Percentiles rank a stretch among this genome's conserved stretches.
These are phyloP conservation scores for Geococcyx californianus DNA, from an alignment of 2,113 vertebrate genomes.

Conservation along the genomic window DNA sequence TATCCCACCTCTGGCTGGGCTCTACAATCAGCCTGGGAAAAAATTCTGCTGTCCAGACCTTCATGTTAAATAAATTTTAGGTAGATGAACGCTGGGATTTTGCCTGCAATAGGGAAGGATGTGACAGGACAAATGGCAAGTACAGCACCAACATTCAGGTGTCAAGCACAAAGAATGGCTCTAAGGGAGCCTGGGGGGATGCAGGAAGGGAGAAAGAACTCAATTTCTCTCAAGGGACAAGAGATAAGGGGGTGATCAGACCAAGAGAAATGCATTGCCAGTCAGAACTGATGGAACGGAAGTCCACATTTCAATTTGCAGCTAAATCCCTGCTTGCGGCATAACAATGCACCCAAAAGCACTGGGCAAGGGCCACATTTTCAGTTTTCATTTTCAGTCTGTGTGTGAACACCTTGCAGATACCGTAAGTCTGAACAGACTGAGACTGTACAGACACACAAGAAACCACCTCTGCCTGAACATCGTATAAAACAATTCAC, in stretches of 20 bases:
- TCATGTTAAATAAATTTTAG: background rate
- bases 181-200: slow-evolving; percentile 20
- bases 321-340: background rate
- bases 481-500: background rate
- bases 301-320: background rate
- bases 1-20: background rate
- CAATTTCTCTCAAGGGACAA: background rate
- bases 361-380: background rate
- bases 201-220: background rate
- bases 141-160: slow-evolving; percentile 6
- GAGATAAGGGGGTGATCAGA: background rate
- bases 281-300: background rate
- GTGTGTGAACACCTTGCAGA: background rate
- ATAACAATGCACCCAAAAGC: background rate
- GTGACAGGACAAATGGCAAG: slow-evolving; percentile 29
- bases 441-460: background rate
- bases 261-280: background rate
- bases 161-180: slow-evolving; percentile 20
- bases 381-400: background rate
- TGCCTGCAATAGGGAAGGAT: background rate
- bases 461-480: background rate
- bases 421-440: fast-evolving
- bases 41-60: background rate
- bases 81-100: background rate
- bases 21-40: background rate